Base-by-base conservation (phyloP, 2,888 invertebrate genomes). In the Eulithis prunata region DNA sequence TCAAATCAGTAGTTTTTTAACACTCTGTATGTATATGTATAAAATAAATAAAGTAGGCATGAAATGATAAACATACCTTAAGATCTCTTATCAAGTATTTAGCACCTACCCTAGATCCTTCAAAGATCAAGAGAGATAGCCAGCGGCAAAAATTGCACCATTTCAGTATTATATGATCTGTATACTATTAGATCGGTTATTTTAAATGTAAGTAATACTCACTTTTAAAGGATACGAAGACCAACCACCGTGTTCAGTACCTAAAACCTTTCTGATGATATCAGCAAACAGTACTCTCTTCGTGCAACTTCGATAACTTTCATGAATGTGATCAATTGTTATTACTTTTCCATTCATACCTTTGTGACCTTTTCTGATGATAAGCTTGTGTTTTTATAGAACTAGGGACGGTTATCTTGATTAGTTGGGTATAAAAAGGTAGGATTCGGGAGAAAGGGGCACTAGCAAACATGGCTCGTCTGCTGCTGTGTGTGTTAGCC, bases 381-480 rank as follows among this genome's bases (percentile, higher is more conserved):
- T 68, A 64, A 60, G 46, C 45, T 21, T 21, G 14, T 46, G 11
- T 47, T 49, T 43, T 13, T 11, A 55, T 56, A 60, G n/a, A 51
- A 32, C 52, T 51, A 58, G 56, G 56, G 55, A 55, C 21, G 52
- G 38, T 73, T 72, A 73, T 74, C 70, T 59, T 49, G 12, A 47
- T 62, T 62, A 57, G 54, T 53, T 63, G 62, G 46, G 65, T 82
- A 85, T 85, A 86, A 80, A 82, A 71, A 72, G 68, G 72, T 54
- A 62, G 64, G 60, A 61, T 64, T 57, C 45, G 59, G 49, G 53
- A 70, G 59, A 46, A 7, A 72, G 58, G 45, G 65, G 66, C 83
- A 89, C 79, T 83, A 75, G 76, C 78, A 68, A 83, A 73, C 79
- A 91, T 91, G 90, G 82, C 83, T 81, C 84, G 85, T 73, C 76